Conservation (phyloP, 2,888 invertebrate genomes). For the Acleris laterana region DNA sequence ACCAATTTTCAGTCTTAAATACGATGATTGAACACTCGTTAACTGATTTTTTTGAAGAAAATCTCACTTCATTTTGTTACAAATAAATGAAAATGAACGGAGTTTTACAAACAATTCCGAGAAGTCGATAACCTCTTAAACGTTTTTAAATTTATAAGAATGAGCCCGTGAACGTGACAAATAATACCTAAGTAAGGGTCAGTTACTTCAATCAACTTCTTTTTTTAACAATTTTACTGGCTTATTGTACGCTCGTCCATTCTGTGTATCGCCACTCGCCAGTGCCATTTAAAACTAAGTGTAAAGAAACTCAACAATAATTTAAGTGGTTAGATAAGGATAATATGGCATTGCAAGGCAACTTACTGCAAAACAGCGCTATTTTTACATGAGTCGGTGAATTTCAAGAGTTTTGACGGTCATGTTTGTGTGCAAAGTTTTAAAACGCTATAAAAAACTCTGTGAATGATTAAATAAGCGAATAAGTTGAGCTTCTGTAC, state of each 20-base stretch:
- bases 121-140: conserved; percentile 12
- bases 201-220: background rate
- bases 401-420: too few species aligned
- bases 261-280: background rate
- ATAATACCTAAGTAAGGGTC: background rate
- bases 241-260: background rate
- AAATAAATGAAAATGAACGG: background rate
- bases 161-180: background rate
- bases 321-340: too few species aligned
- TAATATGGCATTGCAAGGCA: too few species aligned
- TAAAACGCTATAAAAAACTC: too few species aligned
- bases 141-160: conserved; percentile 9
- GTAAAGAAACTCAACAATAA: background rate
- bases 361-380: too few species aligned
- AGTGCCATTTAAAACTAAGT: background rate
- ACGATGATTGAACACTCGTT: conserved; percentile 19
- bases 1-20: conserved; percentile 3
- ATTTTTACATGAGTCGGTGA: too few species aligned
- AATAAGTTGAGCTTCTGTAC: conserved; percentile 29
- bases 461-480: conserved; percentile 23
- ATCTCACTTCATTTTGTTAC: background rate
- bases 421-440: too few species aligned
- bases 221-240: conserved; percentile 1
- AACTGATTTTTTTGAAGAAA: conserved; percentile 7
- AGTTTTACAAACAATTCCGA: background rate